These are phyloP conservation scores for Poecilia velifera DNA, from an alignment of 2,797 vertebrate species.

Conservation along the genomic window DNA sequence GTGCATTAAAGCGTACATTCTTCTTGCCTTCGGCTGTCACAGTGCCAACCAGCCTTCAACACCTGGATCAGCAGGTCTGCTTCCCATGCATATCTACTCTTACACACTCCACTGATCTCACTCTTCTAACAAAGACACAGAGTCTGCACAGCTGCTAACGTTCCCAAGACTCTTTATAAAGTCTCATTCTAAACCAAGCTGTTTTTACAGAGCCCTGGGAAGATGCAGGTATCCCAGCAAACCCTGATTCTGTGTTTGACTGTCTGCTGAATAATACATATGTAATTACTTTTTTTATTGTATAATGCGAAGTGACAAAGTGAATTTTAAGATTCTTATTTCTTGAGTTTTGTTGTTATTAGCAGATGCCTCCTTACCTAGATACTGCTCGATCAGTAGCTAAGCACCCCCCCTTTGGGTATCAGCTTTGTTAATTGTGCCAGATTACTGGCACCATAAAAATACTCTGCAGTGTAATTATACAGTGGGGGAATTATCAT, in stretches of 20 bases:
- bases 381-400: constrained; percentile 50
- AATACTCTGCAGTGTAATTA: constrained; percentile 25
- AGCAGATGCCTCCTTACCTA: constrained; percentile 55
- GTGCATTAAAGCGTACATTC: constrained; percentile 52
- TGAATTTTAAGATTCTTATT: constrained; percentile 47
- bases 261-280: constrained; percentile 44
- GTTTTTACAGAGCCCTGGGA: constrained; percentile 57
- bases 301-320: constrained; percentile 56
- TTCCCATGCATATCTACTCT: constrained; percentile 66
- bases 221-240: constrained; percentile 62
- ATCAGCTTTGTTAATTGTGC: constrained; percentile 64
- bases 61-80: constrained; percentile 77
- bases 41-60: constrained; percentile 71
- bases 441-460: constrained; percentile 45
- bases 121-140: constrained; percentile 48
- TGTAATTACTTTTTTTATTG: constrained; percentile 52
- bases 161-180: constrained; percentile 63
- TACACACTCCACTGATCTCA: constrained; percentile 72
- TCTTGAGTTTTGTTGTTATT: constrained; percentile 49
- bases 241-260: constrained; percentile 25
- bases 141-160: constrained; percentile 71
- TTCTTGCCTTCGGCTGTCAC: constrained; percentile 58
- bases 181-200: constrained; percentile 44
- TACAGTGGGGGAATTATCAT: constrained; percentile 51
- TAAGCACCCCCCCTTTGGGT: constrained; percentile 21